Conservation (phyloP, 1,140 invertebrate species). For the Drosophila oshimai region DNA sequence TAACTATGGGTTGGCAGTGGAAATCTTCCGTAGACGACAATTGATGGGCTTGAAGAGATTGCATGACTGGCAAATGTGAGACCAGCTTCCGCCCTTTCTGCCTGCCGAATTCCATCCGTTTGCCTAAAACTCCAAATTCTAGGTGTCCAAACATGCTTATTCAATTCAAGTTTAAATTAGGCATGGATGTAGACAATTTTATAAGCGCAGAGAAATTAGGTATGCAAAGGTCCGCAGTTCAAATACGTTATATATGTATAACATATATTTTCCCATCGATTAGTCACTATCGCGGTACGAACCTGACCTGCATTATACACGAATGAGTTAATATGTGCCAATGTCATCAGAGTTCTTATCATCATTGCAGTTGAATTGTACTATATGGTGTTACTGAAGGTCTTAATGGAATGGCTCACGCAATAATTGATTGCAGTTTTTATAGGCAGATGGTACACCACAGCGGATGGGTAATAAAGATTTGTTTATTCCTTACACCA, state of each 20-base stretch:
- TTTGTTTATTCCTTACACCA: no score
- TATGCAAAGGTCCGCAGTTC: neutral
- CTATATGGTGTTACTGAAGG: neutral
- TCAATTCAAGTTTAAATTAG: neutral
- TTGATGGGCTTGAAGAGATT: slow-evolving; percentile 11
- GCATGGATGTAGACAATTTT: neutral
- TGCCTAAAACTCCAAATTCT: neutral
- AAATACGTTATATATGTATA: no score
- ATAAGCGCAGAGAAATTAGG: neutral
- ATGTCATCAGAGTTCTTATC: slow-evolving; percentile 21
- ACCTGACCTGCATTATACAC: slow-evolving; percentile 29
- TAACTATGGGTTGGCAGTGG: neutral
- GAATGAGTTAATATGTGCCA: slow-evolving; percentile 10
- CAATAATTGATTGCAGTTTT: neutral
- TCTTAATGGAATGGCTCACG: neutral
- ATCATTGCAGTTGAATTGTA: slow-evolving; percentile 1
- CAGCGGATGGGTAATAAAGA: neutral
- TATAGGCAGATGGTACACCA: no score
- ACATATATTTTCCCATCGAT: neutral
- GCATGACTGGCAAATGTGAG: slow-evolving; percentile 19
- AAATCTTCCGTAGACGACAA: slow-evolving; percentile 13
- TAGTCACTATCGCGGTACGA: neutral
- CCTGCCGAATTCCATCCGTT: neutral
- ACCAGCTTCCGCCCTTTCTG: slow-evolving; percentile 28
- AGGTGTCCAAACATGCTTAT: neutral